Evolutionary conservation across 2,113 vertebrate species (phyloP).

Genomic region (Polyodon spathula): DNA sequence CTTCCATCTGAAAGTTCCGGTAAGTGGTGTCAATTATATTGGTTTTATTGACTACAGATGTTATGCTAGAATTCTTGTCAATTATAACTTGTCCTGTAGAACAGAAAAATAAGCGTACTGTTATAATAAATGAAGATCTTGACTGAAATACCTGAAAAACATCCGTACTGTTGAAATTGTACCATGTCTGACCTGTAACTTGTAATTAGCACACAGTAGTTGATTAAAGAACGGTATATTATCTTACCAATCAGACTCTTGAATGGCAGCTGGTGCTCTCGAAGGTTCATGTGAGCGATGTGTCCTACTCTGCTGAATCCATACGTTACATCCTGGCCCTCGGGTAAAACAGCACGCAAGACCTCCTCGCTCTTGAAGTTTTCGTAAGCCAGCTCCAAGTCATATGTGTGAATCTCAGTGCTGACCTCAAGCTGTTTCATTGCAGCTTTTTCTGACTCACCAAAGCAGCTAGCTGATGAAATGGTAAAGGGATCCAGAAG

Average conservation of each 20-base stretch:
- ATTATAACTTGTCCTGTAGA: slow-evolving; percentile 83
- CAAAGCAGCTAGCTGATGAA: slow-evolving; percentile 51
- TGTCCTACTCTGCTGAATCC: slow-evolving; percentile 89
- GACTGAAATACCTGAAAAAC: too few relatives aligned
- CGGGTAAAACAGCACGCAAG: slow-evolving; percentile 80
- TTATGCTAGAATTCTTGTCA: slow-evolving; percentile 91
- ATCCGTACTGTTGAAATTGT: too few relatives aligned
- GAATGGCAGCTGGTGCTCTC: slow-evolving; percentile 86
- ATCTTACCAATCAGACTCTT: slow-evolving; percentile 81
- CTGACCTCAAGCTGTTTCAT: slow-evolving; percentile 56
- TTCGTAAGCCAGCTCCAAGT: slow-evolving; percentile 74
- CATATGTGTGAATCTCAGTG: slow-evolving; percentile 55
- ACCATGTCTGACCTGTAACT: too few relatives aligned
- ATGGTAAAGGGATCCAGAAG: slow-evolving; percentile 75
- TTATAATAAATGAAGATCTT: not conserved
- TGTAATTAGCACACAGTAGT: too few relatives aligned
- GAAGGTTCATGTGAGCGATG: slow-evolving; percentile 88
- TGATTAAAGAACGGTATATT: too few relatives aligned
- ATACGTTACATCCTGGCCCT: slow-evolving; percentile 81
- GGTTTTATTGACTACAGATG: slow-evolving; percentile 87
- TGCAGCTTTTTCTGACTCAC: slow-evolving; percentile 50
- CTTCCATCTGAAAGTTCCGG: slow-evolving; percentile 91
- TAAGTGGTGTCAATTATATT: slow-evolving; percentile 80
- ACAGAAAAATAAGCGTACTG: slow-evolving; percentile 13
- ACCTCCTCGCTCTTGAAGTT: slow-evolving; percentile 88